A percentile compares a stretch with the other conserved stretches of the same genome.
These are phyloP conservation scores for Epinephelus coioides DNA, from an alignment of 2,797 vertebrate genomes.

Conservation along the genomic window DNA sequence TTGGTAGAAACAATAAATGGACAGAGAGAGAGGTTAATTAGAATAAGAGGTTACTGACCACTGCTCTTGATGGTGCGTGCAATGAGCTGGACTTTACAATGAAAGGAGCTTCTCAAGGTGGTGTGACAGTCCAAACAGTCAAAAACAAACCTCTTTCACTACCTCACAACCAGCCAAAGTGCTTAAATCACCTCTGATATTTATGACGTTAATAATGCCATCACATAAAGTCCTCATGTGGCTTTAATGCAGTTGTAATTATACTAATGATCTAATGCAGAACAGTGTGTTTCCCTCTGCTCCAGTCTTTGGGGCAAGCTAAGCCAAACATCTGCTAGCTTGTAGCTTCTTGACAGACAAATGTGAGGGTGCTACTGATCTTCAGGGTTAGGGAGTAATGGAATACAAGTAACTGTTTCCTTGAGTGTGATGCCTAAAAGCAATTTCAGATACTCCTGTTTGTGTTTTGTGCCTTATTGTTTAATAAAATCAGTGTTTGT, in stretches of 20 bases:
- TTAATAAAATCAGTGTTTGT: slow-evolving; percentile 7
- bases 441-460: not conserved
- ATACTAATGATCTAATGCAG: not conserved
- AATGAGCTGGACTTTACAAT: not conserved
- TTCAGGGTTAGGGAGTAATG: too few species aligned
- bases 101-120: not conserved
- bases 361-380: too few species aligned
- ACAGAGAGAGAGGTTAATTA: not conserved
- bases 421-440: not conserved
- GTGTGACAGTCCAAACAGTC: not conserved
- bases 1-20: slow-evolving; percentile 72
- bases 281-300: too few species aligned
- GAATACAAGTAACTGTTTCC: too few species aligned
- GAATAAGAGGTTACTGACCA: too few species aligned
- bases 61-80: not conserved
- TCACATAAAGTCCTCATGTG: not conserved
- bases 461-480: not conserved
- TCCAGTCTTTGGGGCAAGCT: not conserved
- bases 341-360: not conserved
- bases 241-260: not conserved
- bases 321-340: not conserved
- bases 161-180: slow-evolving; percentile 20
- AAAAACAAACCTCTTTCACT: not conserved
- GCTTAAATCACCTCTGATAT: not conserved
- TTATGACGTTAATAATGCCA: not conserved